phyloP scores from a whole-genome alignment of 2,888 invertebrate species.

The Scaptomyza tumidula region DNA sequence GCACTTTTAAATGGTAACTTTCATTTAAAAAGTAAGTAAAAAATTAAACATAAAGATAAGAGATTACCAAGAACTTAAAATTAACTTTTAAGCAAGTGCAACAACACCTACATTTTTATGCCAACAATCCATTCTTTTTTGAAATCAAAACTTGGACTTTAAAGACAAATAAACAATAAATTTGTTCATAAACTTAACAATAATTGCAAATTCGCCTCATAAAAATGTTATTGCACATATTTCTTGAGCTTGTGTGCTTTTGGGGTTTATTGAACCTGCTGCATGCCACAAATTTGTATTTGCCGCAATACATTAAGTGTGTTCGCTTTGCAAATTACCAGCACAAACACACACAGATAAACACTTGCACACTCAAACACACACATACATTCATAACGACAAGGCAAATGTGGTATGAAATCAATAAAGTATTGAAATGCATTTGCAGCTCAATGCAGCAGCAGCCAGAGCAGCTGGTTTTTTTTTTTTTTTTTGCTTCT shows the following conservation, averaged over 20 bases:
- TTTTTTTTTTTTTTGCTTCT: neutral
- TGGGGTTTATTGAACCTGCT: slow-evolving; percentile 41
- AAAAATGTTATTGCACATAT: neutral
- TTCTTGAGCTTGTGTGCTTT: slow-evolving; percentile 13
- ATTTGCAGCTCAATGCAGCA: slow-evolving; percentile 47
- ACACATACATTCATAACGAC: slow-evolving; percentile 48
- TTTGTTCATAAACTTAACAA: neutral
- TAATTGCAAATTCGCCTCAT: neutral
- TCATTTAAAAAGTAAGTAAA: no score
- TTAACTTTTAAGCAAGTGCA: neutral
- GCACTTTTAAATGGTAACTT: no score
- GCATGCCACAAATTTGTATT: slow-evolving; percentile 24
- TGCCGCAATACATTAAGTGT: slow-evolving; percentile 12
- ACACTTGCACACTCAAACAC: slow-evolving; percentile 45
- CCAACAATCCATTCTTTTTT: neutral
- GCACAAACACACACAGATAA: slow-evolving; percentile 26
- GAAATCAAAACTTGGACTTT: no score
- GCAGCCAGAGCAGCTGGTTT: slow-evolving; percentile 28
- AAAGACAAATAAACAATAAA: no score
- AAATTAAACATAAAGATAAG: no score
- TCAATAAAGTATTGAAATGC: slow-evolving; percentile 70
- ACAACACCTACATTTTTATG: neutral
- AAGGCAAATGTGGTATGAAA: slow-evolving; percentile 73
- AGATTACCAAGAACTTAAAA: no score
- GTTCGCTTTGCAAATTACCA: slow-evolving; percentile 36